A percentile compares a stretch with the other conserved stretches of the same genome.
Evolutionary conservation across 2,113 vertebrate species (phyloP).

Genomic region (Calyptommatus sinebrachiatus): DNA sequence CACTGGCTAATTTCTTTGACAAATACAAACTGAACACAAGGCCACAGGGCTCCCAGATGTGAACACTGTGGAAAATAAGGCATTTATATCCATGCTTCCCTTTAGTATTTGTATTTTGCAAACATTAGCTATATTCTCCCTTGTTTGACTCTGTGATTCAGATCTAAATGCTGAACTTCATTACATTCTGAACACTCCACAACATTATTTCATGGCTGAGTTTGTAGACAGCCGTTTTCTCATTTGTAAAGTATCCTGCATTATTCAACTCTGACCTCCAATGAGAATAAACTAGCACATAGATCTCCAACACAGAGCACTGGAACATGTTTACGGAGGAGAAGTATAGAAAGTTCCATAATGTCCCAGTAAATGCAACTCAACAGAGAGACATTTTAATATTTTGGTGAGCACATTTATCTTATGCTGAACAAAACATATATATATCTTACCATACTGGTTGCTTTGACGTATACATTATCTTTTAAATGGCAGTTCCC

Average conservation of each 20-base stretch:
- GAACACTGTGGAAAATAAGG: no score
- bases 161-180: no score
- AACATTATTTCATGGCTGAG: no score
- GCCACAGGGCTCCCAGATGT: neutral
- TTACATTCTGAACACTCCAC: no score
- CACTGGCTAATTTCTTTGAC: neutral
- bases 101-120: neutral
- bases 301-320: neutral
- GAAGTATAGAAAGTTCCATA: neutral
- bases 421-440: slow-evolving; percentile 18
- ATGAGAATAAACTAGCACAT: neutral
- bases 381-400: neutral
- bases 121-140: no score
- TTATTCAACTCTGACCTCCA: no score
- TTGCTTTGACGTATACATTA: slow-evolving; percentile 85
- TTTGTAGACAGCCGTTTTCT: no score
- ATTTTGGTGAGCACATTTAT: neutral
- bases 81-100: neutral
- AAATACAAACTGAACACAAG: neutral
- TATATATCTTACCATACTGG: slow-evolving; percentile 85
- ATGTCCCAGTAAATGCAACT: neutral
- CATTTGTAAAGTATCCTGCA: no score
- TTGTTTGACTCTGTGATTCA: no score
- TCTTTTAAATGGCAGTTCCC: slow-evolving; percentile 92
- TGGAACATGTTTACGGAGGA: neutral